These are phyloP conservation scores for Ceratotherium simum DNA, from an alignment of 2,113 vertebrate genomes.

Conservation along the genomic window DNA sequence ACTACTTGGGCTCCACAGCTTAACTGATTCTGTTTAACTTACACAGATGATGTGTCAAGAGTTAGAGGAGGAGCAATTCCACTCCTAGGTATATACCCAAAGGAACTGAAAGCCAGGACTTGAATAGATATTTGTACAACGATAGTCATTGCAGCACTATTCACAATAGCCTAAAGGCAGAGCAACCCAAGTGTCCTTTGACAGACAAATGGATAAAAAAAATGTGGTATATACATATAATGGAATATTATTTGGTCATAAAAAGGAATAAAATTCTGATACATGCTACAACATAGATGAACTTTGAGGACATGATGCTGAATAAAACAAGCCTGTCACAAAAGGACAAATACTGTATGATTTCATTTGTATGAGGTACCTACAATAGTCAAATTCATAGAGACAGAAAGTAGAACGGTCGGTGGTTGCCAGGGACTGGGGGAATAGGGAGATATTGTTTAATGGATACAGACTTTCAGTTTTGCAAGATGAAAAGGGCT, in stretches of 20 bases:
- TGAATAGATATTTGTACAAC: neutral
- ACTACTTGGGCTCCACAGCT: neutral
- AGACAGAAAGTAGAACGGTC: neutral
- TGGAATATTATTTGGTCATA: neutral
- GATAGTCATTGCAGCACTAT: neutral
- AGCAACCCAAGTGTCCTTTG: neutral
- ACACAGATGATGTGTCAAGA: neutral
- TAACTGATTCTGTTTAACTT: neutral
- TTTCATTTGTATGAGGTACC: neutral
- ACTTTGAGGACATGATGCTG: neutral
- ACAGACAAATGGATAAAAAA: neutral
- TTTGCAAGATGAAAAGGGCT: neutral
- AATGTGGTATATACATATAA: neutral
- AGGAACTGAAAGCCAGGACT: neutral
- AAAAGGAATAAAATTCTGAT: neutral
- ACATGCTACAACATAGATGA: neutral
- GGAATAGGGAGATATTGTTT: neutral
- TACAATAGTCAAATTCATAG: neutral
- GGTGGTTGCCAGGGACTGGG: too few species aligned
- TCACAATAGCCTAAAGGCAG: neutral
- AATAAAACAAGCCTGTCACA: neutral
- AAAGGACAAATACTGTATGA: neutral
- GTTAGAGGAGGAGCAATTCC: neutral
- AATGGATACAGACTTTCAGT: neutral
- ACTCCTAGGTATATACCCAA: neutral